Evolutionary conservation across 1,140 invertebrate genomes (phyloP).

Genomic region (Ostrea denselamellosa): DNA sequence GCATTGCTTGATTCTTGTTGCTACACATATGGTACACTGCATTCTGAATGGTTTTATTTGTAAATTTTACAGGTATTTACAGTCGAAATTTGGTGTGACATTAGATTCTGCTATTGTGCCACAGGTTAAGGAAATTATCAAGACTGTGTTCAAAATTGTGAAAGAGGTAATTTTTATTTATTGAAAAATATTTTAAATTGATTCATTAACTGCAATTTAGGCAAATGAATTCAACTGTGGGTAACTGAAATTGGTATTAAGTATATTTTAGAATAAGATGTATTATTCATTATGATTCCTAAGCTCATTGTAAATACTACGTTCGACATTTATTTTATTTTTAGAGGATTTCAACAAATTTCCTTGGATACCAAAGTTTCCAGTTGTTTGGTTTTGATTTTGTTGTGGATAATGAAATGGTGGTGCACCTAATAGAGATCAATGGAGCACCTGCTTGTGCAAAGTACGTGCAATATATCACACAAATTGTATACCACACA

Average conservation of each 20-base stretch:
- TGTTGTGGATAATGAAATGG: conserved; percentile 66
- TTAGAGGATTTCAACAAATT: conserved; percentile 66
- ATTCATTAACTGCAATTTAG: no score
- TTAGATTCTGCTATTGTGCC: conserved; percentile 65
- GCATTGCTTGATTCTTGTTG: neutral
- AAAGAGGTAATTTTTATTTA: conserved; percentile 61
- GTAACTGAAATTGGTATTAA: no score
- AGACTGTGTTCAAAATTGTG: conserved; percentile 60
- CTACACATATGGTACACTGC: no score
- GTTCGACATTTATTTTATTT: conserved; percentile 31
- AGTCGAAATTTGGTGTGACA: conserved; percentile 52
- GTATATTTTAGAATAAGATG: no score
- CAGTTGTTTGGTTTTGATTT: conserved; percentile 72
- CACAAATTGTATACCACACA: no score
- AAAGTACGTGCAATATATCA: conserved; percentile 57
- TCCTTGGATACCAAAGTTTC: conserved; percentile 65
- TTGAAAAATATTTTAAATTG: neutral
- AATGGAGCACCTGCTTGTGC: conserved; percentile 74
- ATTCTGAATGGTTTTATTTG: neutral
- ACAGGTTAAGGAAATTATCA: conserved; percentile 68
- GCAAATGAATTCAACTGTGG: no score
- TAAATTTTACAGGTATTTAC: conserved; percentile 62
- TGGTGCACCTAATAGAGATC: conserved; percentile 69
- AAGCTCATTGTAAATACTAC: neutral
- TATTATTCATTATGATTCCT: no score